Evolutionary conservation across 2,113 vertebrate species (phyloP).

Genomic region (Pelobates fuscus): DNA sequence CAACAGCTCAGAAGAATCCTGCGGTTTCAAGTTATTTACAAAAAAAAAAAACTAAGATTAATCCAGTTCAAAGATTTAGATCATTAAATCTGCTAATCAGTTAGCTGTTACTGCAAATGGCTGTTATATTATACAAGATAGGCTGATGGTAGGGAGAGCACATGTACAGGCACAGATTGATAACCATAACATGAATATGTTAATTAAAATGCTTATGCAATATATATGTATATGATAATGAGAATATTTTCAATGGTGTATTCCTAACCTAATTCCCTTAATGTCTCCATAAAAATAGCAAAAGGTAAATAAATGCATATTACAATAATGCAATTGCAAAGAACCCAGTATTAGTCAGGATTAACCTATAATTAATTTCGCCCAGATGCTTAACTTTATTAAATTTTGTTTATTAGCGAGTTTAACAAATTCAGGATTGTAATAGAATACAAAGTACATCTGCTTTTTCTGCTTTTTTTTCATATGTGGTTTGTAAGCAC

Average conservation of each 20-base stretch:
- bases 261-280: not conserved
- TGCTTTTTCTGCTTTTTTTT: not conserved
- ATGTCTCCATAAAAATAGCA: not conserved
- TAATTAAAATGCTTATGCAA: not conserved
- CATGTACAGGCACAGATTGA: not conserved
- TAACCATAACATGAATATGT: not conserved
- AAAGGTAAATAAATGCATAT: not conserved
- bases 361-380: not conserved
- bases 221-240: not conserved
- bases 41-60: not conserved
- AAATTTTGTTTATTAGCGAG: not conserved
- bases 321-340: not conserved
- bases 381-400: not conserved
- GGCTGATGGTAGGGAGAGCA: not conserved
- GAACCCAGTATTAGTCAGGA: not conserved
- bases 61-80: constrained; percentile 1
- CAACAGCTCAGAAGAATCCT: too few relatives aligned
- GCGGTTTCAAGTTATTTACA: too few relatives aligned
- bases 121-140: not conserved
- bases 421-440: not conserved
- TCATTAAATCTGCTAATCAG: constrained; percentile 24
- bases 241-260: not conserved
- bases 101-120: constrained; percentile 11
- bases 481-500: too few relatives aligned
- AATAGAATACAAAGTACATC: too few relatives aligned